These are phyloP conservation scores for Carassius carassius DNA, from an alignment of 2,113 vertebrate genomes.

Conservation along the genomic window DNA sequence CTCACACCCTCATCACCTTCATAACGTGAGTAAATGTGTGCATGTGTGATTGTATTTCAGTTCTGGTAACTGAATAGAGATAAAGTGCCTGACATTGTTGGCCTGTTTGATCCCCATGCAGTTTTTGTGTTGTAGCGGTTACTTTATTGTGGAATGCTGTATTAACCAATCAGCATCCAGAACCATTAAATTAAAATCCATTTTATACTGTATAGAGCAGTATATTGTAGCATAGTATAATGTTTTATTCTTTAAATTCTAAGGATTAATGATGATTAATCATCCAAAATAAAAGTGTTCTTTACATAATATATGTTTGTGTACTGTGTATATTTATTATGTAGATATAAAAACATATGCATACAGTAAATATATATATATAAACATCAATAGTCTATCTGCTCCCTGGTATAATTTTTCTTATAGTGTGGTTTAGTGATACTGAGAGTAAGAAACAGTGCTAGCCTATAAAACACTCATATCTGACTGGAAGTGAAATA, in stretches of 20 bases:
- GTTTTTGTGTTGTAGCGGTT: background rate
- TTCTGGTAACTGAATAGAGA: background rate
- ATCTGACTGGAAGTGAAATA: background rate
- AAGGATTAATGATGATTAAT: too few species aligned
- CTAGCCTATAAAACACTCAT: too few species aligned
- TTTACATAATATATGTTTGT: too few species aligned
- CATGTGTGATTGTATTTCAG: background rate
- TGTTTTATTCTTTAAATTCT: too few species aligned
- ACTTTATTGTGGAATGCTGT: background rate
- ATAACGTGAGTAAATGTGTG: constrained; percentile 79
- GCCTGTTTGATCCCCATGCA: background rate
- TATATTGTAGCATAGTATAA: background rate
- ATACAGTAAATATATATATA: too few species aligned
- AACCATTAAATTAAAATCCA: background rate
- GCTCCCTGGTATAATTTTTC: background rate
- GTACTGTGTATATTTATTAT: too few species aligned
- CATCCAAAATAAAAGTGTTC: too few species aligned
- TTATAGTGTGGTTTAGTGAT: background rate
- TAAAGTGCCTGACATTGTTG: background rate
- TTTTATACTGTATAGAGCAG: background rate
- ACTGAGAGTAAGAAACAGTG: background rate
- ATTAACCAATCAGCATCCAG: background rate
- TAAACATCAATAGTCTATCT: background rate
- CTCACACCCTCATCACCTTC: constrained; percentile 72
- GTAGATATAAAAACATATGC: too few species aligned